Conservation (phyloP, 1,140 invertebrate species). For the Leptinotarsa texana region DNA sequence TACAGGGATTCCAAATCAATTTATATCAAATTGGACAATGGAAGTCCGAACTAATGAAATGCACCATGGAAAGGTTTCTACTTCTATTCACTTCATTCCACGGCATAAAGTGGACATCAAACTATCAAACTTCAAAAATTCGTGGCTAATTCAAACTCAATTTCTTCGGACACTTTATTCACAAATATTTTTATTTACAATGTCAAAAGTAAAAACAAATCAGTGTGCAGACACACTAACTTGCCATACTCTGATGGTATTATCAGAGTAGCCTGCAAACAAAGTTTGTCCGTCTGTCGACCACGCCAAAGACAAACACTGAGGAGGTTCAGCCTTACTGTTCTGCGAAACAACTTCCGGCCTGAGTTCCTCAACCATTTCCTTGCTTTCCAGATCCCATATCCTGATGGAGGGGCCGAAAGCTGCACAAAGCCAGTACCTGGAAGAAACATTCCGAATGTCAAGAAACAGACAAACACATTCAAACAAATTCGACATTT, state of each 20-base stretch:
- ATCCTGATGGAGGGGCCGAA: conserved; percentile 98
- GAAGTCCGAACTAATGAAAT: no score
- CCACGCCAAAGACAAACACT: conserved; percentile 98
- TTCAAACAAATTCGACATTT: background rate
- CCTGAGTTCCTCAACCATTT: conserved; percentile 97
- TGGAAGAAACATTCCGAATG: conserved; percentile 33
- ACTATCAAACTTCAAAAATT: no score
- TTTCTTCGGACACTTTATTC: conserved; percentile 1
- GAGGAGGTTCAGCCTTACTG: conserved; percentile 86
- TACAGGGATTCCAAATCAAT: no score
- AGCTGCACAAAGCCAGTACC: conserved; percentile 99
- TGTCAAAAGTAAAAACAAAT: conserved; percentile 22
- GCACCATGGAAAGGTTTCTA: no score
- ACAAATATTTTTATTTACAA: background rate
- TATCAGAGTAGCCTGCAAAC: conserved; percentile 99
- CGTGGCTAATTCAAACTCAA: background rate
- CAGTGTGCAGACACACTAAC: conserved; percentile 76
- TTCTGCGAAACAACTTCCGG: conserved; percentile 85
- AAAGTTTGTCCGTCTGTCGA: conserved; percentile 98
- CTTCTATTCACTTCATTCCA: no score
- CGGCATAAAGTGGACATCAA: no score
- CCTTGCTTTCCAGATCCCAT: conserved; percentile 99
- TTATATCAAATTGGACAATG: no score
- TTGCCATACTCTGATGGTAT: conserved; percentile 98
- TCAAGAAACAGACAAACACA: background rate